Evolutionary conservation across 2,797 vertebrate genomes (phyloP).

Genomic region (Mastacembelus armatus): DNA sequence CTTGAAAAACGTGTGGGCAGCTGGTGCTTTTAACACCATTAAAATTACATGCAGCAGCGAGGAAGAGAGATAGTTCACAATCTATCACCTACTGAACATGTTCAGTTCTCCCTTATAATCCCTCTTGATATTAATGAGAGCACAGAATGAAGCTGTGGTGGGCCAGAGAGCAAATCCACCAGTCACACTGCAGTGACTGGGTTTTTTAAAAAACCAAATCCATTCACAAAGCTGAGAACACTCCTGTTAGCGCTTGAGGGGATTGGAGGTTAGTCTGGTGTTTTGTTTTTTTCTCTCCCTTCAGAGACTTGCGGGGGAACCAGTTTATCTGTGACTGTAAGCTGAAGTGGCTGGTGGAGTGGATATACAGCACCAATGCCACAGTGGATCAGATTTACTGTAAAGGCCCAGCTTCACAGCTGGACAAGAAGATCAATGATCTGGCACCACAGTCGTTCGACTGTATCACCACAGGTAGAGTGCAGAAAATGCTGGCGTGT

Average conservation of each 20-base stretch:
- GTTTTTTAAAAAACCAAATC: slow-evolving; percentile 9
- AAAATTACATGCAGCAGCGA: slow-evolving; percentile 64
- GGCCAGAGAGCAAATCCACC: slow-evolving; percentile 18
- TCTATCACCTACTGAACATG: slow-evolving; percentile 51
- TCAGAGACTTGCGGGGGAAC: slow-evolving; percentile 94
- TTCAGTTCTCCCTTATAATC: slow-evolving; percentile 10
- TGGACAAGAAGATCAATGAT: slow-evolving; percentile 92
- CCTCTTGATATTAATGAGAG: slow-evolving; percentile 46
- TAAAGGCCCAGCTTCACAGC: slow-evolving; percentile 89
- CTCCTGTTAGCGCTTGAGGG: background rate
- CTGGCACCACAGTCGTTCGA: slow-evolving; percentile 91
- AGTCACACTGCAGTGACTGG: slow-evolving; percentile 6
- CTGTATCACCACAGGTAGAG: slow-evolving; percentile 95
- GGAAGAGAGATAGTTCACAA: slow-evolving; percentile 46
- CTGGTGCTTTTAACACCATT: slow-evolving; percentile 68
- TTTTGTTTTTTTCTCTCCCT: slow-evolving; percentile 34
- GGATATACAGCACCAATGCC: slow-evolving; percentile 94
- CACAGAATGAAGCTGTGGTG: slow-evolving; percentile 22
- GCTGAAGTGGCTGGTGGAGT: slow-evolving; percentile 97
- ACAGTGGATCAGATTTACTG: slow-evolving; percentile 96
- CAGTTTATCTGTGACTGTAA: slow-evolving; percentile 97
- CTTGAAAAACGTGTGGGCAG: slow-evolving; percentile 73
- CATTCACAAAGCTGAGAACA: slow-evolving; percentile 2
- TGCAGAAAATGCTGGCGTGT: background rate
- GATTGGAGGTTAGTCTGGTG: slow-evolving; percentile 5